Evolutionary conservation across 2,797 vertebrate species (phyloP).

Genomic region (Macropodus opercularis): DNA sequence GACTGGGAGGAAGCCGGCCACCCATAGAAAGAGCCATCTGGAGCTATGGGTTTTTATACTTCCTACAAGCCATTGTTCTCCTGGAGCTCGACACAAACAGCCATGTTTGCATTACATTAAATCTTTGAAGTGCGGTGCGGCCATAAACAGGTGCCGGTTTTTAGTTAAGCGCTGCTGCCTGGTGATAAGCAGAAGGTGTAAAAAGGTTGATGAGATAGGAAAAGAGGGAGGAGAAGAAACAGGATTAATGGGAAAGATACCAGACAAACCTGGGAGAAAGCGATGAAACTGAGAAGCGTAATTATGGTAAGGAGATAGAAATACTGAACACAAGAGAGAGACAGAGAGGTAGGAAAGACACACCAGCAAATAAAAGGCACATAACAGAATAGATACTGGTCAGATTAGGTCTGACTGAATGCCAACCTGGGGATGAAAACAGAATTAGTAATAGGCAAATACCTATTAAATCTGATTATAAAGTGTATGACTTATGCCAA

Average conservation of each 20-base stretch:
- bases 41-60: slow-evolving; percentile 40
- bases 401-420: slow-evolving; percentile 10
- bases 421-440: no score
- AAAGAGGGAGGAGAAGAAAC: slow-evolving; percentile 6
- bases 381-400: slow-evolving; percentile 20
- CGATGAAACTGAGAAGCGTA: slow-evolving; percentile 21
- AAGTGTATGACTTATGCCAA: no score
- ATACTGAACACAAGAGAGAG: slow-evolving; percentile 19
- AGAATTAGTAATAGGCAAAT: no score
- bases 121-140: slow-evolving; percentile 41
- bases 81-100: slow-evolving; percentile 29
- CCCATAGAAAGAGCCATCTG: slow-evolving; percentile 73
- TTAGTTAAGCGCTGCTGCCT: slow-evolving; percentile 28
- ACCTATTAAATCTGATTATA: no score
- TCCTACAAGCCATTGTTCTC: slow-evolving; percentile 41
- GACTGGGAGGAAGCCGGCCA: slow-evolving; percentile 60
- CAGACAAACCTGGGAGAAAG: slow-evolving; percentile 11
- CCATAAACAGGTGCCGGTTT: slow-evolving; percentile 49
- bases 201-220: no score
- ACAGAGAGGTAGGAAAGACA: slow-evolving; percentile 9
- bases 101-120: slow-evolving; percentile 56
- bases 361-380: slow-evolving; percentile 45
- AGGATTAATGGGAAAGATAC: slow-evolving; percentile 43
- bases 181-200: slow-evolving; percentile 70
- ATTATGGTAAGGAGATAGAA: slow-evolving; percentile 31